A percentile compares a stretch with the other conserved stretches of the same genome.
phyloP scores from a whole-genome alignment of 1,140 invertebrate species.

The Drosophila ananassae region DNA sequence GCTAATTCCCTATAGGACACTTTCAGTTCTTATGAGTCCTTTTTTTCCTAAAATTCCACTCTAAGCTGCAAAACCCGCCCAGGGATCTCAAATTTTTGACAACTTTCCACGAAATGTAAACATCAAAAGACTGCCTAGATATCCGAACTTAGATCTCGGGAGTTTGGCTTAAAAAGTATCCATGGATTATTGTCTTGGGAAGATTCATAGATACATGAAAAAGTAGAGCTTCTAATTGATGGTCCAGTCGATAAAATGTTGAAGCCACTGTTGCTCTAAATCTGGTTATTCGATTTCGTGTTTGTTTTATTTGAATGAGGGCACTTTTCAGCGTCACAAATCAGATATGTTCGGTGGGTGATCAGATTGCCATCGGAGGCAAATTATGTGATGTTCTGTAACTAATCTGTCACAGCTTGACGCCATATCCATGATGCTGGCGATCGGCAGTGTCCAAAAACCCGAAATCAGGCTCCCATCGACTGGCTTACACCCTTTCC shows the following conservation, averaged over 20 bases:
- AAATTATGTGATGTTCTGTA: conserved; percentile 43
- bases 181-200: background rate
- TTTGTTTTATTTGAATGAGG: background rate
- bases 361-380: conserved; percentile 27
- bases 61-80: conserved; percentile 32
- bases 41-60: conserved; percentile 10
- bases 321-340: conserved; percentile 6
- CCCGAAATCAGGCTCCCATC: conserved; percentile 27
- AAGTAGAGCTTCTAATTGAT: no score
- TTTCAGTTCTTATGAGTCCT: background rate
- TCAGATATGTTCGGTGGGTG: conserved; percentile 13
- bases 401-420: conserved; percentile 58
- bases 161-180: background rate
- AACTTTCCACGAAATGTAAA: background rate
- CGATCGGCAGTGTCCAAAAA: conserved; percentile 25
- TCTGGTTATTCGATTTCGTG: background rate
- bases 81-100: conserved; percentile 10
- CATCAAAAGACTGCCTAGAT: conserved; percentile 8
- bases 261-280: background rate
- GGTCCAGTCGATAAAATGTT: no score
- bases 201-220: background rate
- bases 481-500: conserved; percentile 56
- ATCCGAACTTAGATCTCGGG: conserved; percentile 6
- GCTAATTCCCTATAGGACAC: conserved; percentile 39
- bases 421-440: conserved; percentile 45